Base-by-base conservation (phyloP, 2,797 vertebrate species). In the Petrocephalus sullivani region DNA sequence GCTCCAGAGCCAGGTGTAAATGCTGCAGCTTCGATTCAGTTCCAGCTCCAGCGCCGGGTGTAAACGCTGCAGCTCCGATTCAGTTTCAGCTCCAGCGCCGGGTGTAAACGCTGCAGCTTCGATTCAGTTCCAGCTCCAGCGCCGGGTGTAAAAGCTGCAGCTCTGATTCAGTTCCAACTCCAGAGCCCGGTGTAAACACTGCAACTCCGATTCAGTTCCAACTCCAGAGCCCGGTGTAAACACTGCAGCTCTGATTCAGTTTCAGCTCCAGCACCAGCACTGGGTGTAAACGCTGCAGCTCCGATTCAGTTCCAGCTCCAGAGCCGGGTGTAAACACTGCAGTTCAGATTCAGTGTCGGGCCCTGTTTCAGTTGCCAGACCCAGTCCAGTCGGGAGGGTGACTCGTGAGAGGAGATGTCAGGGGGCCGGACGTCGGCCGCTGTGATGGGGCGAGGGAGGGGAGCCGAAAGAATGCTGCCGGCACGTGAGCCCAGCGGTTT, bases 401-500 rank as follows among this genome's bases (percentile, higher is more conserved):
- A 33, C 51, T 33, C 3, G 16, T 41, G 23, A 86, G 37, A 64
- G 56, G 49, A 2, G 37, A 87, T 54, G 88, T 89, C 89, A 85
- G 14, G 87, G 88, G 61, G 82, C 57, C 87, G 86, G 88, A 58
- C 89, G 64, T 91, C 84, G 90, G 88, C 90, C 85, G 87, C 90
- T 87, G 78, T 78, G 14, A 60, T 71, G 33, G 37, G 6, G 89
- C 86, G 87, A 83, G 86, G 14, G 51, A 53, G 88, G 82, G 67
- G 64, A 61, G 58, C 83, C 28, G 58, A 58, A 57, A 75, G 93
- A 95, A 95, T 95, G 93, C 91, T 91, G 91, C 90, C 89, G 91
- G 90, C 93, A 91, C 90, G 90, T 93, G 92, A 91, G 88, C 4
- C 54, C 88, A 90, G 88, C 91, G 90, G 87, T 91, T 87, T 91